Percentiles rank a stretch among this genome's conserved stretches.
Evolutionary conservation across 2,888 invertebrate species (phyloP).

Genomic region (Ormyrus pomaceus): DNA sequence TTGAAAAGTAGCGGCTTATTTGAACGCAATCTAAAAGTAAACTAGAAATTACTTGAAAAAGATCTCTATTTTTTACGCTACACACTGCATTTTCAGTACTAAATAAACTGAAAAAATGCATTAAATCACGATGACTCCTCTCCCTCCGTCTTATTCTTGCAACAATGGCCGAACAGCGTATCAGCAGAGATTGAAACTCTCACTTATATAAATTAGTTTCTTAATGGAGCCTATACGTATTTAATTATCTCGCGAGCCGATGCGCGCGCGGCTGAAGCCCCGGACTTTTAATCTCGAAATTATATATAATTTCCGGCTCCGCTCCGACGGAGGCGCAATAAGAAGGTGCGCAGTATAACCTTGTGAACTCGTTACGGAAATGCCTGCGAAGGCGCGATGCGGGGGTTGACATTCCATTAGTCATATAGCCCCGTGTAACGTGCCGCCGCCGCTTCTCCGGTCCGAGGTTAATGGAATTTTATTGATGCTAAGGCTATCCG

Average conservation of each 20-base stretch:
- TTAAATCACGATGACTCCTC: too few species aligned
- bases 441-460: constrained; percentile 2
- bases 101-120: too few species aligned
- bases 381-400: constrained; percentile 13
- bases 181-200: neutral
- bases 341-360: constrained; percentile 7
- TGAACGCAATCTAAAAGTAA: too few species aligned
- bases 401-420: constrained; percentile 44
- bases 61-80: too few species aligned
- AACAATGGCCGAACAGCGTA: too few species aligned
- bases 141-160: too few species aligned
- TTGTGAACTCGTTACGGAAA: constrained; percentile 45
- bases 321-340: neutral
- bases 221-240: neutral
- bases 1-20: too few species aligned
- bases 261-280: neutral
- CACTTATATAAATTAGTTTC: neutral
- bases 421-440: constrained; percentile 1
- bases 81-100: too few species aligned
- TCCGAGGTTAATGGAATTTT: constrained; percentile 28
- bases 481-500: constrained; percentile 20
- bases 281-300: constrained; percentile 18
- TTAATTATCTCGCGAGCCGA: neutral
- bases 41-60: too few species aligned
- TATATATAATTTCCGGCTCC: constrained; percentile 25